A percentile compares a stretch with the other conserved stretches of the same genome.
These are phyloP conservation scores for Nyctibius bracteatus DNA, from an alignment of 2,113 vertebrate genomes.

Conservation along the genomic window DNA sequence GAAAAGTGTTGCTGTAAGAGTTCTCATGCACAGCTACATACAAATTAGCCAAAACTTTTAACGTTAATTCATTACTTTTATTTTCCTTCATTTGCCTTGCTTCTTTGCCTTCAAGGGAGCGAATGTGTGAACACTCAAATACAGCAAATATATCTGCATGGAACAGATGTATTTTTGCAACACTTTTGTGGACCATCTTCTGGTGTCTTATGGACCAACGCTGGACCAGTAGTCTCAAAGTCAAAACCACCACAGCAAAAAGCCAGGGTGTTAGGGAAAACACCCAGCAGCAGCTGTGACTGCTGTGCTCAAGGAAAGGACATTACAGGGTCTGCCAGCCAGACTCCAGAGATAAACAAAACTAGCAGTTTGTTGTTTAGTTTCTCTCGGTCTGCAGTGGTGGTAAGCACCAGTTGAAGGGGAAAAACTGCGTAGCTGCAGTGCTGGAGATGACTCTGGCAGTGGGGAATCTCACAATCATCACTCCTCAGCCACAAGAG, in stretches of 20 bases:
- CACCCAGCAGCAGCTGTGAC: background rate
- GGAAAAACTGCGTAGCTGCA: background rate
- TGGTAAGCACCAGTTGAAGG: background rate
- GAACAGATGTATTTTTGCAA: background rate
- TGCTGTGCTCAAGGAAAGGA: background rate
- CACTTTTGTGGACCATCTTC: background rate
- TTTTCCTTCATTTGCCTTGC: background rate
- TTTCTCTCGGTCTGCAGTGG: background rate
- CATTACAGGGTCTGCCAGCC: background rate
- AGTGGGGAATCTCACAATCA: background rate
- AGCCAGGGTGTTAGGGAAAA: background rate
- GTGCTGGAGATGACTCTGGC: background rate
- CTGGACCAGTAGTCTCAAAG: fast-evolving
- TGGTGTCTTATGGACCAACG: background rate
- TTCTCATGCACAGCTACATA: background rate
- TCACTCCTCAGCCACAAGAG: background rate
- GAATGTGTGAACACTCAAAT: background rate
- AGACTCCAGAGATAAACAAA: background rate
- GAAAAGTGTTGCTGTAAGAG: background rate
- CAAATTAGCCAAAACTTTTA: background rate
- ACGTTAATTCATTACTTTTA: background rate
- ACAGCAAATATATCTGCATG: background rate
- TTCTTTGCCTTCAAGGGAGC: background rate
- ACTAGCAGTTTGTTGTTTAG: background rate
- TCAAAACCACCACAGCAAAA: background rate